These are phyloP conservation scores for Pyxicephalus adspersus DNA, from an alignment of 2,113 vertebrate genomes.

Conservation along the genomic window DNA sequence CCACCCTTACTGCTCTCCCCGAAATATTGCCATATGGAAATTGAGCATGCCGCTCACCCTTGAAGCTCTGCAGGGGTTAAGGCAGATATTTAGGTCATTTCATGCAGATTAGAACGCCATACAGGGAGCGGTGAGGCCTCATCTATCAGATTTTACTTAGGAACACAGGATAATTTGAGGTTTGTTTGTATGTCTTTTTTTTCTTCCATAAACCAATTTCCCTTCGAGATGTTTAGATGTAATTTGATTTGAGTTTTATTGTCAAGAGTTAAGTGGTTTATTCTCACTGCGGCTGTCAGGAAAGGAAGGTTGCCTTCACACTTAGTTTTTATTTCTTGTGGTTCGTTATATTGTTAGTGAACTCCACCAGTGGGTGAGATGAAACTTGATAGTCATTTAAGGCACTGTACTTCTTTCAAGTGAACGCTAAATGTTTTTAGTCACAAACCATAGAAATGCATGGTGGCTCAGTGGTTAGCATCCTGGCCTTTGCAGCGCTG, in stretches of 20 bases:
- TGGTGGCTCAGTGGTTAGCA: no score
- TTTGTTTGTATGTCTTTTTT: conserved; percentile 55
- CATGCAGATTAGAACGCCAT: conserved; percentile 48
- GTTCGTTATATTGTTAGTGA: conserved; percentile 17
- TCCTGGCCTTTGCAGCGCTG: no score
- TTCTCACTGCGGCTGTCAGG: conserved; percentile 46
- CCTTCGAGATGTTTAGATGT: conserved; percentile 57
- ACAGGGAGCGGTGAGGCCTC: conserved; percentile 22
- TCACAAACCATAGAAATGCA: conserved; percentile 1
- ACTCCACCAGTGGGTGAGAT: conserved; percentile 11
- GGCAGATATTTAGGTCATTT: conserved; percentile 49
- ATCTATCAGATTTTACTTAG: conserved; percentile 53
- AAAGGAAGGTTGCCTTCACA: conserved; percentile 20
- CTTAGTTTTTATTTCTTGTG: conserved; percentile 30
- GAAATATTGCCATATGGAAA: background rate
- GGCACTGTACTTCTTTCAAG: conserved; percentile 12
- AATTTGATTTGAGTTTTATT: conserved; percentile 58
- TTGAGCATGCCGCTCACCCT: background rate
- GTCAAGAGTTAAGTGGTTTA: conserved; percentile 57
- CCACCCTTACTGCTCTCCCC: background rate
- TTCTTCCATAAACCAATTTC: conserved; percentile 54
- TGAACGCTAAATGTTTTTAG: background rate
- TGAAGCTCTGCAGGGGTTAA: conserved; percentile 16
- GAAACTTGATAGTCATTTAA: conserved; percentile 6
- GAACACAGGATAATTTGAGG: conserved; percentile 55